These are phyloP conservation scores for Cetonia aurata DNA, from an alignment of 2,888 invertebrate species.

Conservation along the genomic window DNA sequence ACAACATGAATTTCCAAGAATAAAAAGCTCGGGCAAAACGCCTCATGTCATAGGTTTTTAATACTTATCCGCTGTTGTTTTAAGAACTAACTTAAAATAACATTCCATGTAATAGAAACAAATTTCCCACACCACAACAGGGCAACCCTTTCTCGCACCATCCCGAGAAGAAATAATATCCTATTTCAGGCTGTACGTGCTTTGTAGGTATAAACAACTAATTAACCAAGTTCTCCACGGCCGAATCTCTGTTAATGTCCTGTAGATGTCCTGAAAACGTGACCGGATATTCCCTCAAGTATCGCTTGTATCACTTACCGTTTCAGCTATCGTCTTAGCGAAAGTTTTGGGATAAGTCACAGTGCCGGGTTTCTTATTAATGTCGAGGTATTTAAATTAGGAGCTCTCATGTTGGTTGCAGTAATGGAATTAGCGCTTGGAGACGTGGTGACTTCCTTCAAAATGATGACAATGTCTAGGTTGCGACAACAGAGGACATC, in stretches of 20 bases:
- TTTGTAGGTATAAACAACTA: conserved; percentile 60
- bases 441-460: not conserved
- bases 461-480: conserved; percentile 5
- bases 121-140: too few relatives aligned
- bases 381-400: conserved; percentile 34
- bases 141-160: not conserved
- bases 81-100: too few relatives aligned
- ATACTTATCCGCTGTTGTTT: too few relatives aligned
- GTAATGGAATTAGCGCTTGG: conserved; percentile 27
- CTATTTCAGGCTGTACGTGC: conserved; percentile 52
- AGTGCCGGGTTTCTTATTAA: conserved; percentile 18
- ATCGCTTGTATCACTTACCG: conserved; percentile 65
- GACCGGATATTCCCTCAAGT: conserved; percentile 61
- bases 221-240: conserved; percentile 60
- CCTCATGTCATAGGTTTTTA: too few relatives aligned
- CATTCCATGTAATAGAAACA: too few relatives aligned
- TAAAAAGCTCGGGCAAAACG: too few relatives aligned
- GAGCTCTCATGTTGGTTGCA: not conserved
- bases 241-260: conserved; percentile 59
- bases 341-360: conserved; percentile 15
- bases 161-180: conserved; percentile 30
- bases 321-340: conserved; percentile 26
- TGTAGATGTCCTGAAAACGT: conserved; percentile 56
- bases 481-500: not conserved
- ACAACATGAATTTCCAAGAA: too few relatives aligned